Evolutionary conservation across 2,797 vertebrate genomes (phyloP), one percentile per base, ranked within the genome.

Genomic region (Malurus leucopterus): DNA sequence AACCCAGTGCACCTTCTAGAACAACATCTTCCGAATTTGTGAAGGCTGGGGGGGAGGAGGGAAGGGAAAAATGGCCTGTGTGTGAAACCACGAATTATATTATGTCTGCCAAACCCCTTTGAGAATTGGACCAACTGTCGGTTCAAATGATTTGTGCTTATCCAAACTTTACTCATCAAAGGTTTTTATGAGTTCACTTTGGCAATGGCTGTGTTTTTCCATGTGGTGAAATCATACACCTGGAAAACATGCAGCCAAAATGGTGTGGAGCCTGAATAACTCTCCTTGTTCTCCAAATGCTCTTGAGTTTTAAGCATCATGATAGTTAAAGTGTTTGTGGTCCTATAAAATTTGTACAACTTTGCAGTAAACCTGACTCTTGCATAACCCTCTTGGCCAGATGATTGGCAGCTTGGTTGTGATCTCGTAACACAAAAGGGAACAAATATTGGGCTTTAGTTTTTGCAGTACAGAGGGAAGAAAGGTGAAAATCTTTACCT

Each of bases 181-280:
- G 92, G 72, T 94, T 96, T 95, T 95, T 95, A 93, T 30, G 86
- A 95, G 95, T 94, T 93, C 91, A 94, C 83, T 87, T 91, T 93
- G 96, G 95, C 95, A 95, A 61, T 50, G 73, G 92, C 57, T 41
- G 49, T 92, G 91, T 95, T 92, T 97, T 97, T 96, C 95, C 91
- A 59, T 51, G 85, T 91, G 92, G 93, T 95, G 96, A 97, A 95
- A 90, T 96, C 97, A 96, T 89, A 89, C 85, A 96, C 95, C 96
- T 96, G 96, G 95, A 95, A 95, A 93, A 93, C 64, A 64, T 18
- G 93, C 88, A 88, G 92, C 93, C 89, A 55, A 61, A 95, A 95
- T 47, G 38, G 91, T 93, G 87, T 73, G 68, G 82, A 4, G 83
- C 81, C 78, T 97, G 95, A 97, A 97, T 96, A 92, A 88, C 83